A percentile compares a stretch with the other conserved stretches of the same genome.
Conservation (phyloP, 1,140 invertebrate genomes). For the Sesamia nonagrioides region DNA sequence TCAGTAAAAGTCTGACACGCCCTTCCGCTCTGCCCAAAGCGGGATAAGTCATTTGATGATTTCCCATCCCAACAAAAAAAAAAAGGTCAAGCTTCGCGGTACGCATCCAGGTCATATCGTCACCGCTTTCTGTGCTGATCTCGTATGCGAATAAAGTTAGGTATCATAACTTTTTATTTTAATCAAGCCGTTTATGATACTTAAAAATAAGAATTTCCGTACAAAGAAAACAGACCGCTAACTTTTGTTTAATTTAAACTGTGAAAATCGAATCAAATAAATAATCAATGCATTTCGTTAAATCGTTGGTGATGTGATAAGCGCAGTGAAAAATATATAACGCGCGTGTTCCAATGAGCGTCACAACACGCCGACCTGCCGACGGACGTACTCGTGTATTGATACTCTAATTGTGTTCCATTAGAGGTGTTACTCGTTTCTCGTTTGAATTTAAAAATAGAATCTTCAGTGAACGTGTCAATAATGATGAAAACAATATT, state of each 20-base stretch:
- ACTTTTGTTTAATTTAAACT: conserved; percentile 27
- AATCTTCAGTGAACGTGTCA: conserved; percentile 37
- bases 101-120: no score
- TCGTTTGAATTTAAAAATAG: background rate
- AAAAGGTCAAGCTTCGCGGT: no score
- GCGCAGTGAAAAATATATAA: conserved; percentile 42
- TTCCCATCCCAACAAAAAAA: no score
- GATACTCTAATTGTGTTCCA: conserved; percentile 44
- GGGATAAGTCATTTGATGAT: no score
- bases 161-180: no score
- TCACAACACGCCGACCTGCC: conserved; percentile 35
- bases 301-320: conserved; percentile 40
- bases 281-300: conserved; percentile 6
- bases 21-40: no score
- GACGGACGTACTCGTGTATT: conserved; percentile 43
- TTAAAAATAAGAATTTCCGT: no score
- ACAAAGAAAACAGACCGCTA: background rate
- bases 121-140: no score
- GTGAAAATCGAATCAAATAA: conserved; percentile 27
- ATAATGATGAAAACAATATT: conserved; percentile 26
- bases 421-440: conserved; percentile 24
- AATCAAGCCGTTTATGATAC: no score
- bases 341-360: conserved; percentile 12
- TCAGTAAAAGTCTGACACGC: no score
- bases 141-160: no score